These are phyloP conservation scores for Metellina segmentata DNA, from an alignment of 2,888 invertebrate genomes.

Conservation along the genomic window DNA sequence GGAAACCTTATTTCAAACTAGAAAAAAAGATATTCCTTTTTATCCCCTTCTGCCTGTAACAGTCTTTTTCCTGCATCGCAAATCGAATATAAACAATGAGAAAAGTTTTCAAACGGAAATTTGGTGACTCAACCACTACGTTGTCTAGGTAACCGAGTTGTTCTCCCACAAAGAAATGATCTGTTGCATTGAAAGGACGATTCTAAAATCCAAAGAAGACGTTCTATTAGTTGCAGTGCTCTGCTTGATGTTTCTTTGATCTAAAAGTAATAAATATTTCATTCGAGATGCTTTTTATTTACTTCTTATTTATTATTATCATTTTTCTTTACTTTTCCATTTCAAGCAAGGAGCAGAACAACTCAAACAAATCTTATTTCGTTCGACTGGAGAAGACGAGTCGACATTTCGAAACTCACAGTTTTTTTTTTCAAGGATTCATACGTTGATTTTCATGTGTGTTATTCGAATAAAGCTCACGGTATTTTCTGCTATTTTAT, in stretches of 20 bases:
- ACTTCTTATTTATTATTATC: constrained; percentile 19
- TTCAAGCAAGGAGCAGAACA: constrained; percentile 24
- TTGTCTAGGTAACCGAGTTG: constrained; percentile 61
- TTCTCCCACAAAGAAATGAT: constrained; percentile 49
- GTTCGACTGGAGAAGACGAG: constrained; percentile 33
- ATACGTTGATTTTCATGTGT: constrained; percentile 45
- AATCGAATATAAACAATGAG: constrained; percentile 64
- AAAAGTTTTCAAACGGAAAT: constrained; percentile 62
- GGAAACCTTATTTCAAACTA: constrained; percentile 33
- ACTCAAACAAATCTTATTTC: constrained; percentile 64
- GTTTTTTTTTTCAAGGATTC: constrained; percentile 41
- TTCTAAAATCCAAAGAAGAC: constrained; percentile 55
- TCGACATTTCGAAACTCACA: constrained; percentile 47
- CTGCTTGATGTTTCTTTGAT: constrained; percentile 64
- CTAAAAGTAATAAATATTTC: constrained; percentile 72
- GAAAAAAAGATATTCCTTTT: constrained; percentile 13
- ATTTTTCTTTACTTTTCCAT: constrained; percentile 34
- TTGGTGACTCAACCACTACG: constrained; percentile 32
- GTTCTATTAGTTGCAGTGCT: constrained; percentile 56
- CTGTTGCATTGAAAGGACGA: constrained; percentile 48
- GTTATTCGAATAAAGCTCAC: constrained; percentile 42
- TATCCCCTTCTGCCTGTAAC: constrained; percentile 19
- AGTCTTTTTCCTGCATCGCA: constrained; percentile 51
- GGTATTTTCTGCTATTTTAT: constrained; percentile 19
- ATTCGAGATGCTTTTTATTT: constrained; percentile 30